Conservation (phyloP, 1,140 invertebrate genomes). For the Procambarus virginalis region DNA sequence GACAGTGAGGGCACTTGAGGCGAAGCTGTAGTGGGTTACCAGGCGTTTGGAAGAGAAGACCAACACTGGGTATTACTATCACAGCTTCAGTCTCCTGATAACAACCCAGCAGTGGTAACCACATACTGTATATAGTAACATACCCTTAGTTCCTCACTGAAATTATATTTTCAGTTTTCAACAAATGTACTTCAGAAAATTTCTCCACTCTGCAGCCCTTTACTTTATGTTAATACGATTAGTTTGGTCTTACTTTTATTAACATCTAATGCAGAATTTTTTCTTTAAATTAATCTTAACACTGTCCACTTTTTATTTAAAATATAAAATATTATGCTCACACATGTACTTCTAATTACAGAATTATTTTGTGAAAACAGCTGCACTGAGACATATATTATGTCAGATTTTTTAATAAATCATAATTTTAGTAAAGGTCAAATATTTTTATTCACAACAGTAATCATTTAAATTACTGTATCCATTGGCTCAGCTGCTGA, state of each 20-base stretch:
- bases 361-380: too few relatives aligned
- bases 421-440: too few relatives aligned
- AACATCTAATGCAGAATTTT: not conserved
- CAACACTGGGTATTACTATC: conserved; percentile 47
- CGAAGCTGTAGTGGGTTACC: conserved; percentile 36
- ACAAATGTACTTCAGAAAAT: not conserved
- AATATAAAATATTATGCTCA: not conserved
- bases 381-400: too few relatives aligned
- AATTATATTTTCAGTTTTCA: not conserved
- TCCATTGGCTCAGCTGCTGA: too few relatives aligned
- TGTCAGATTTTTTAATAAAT: too few relatives aligned
- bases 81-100: conserved; percentile 3
- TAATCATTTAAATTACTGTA: too few relatives aligned
- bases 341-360: not conserved
- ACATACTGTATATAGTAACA: not conserved
- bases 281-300: not conserved
- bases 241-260: not conserved
- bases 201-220: not conserved
- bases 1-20: conserved; percentile 63
- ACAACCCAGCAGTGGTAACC: not conserved
- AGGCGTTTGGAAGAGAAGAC: conserved; percentile 34
- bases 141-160: not conserved
- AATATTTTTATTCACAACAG: too few relatives aligned
- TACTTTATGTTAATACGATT: not conserved
- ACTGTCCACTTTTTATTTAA: not conserved